phyloP scores from a whole-genome alignment of 2,113 vertebrate genomes.

The Mungos mungo region DNA sequence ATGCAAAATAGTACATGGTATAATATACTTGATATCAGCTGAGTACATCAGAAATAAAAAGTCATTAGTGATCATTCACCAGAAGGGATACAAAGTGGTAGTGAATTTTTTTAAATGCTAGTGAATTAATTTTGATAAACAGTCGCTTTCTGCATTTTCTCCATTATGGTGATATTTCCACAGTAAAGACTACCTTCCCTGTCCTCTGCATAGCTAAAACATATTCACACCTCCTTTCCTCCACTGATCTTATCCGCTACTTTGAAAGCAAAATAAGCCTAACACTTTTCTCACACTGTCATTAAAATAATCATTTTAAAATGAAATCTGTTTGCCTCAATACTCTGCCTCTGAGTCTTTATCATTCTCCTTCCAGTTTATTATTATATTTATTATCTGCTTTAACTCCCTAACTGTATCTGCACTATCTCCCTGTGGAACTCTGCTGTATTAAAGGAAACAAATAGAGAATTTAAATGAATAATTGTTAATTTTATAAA shows the following conservation, averaged over 20 bases:
- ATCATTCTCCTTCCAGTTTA: neutral
- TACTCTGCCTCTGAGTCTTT: neutral
- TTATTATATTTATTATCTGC: constrained; percentile 2
- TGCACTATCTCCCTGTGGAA: neutral
- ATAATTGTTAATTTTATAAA: neutral
- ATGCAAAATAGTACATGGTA: neutral
- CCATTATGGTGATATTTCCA: neutral
- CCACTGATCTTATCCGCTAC: neutral
- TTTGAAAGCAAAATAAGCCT: neutral
- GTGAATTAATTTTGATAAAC: neutral
- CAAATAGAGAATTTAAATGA: constrained; percentile 28
- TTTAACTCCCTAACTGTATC: neutral
- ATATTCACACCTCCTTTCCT: neutral
- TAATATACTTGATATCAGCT: neutral
- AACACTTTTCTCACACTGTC: neutral
- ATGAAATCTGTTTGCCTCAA: neutral
- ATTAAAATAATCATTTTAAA: constrained; percentile 36
- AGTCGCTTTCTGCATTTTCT: neutral
- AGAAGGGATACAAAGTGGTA: neutral
- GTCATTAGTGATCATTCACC: neutral
- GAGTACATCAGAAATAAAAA: neutral
- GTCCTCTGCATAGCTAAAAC: neutral
- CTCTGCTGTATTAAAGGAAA: constrained; percentile 1
- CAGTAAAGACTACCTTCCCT: neutral
- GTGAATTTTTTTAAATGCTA: constrained; percentile 20